A percentile compares a stretch with the other conserved stretches of the same genome.
Conservation (phyloP, 2,888 invertebrate species). For the Gnatocerus cornutus region DNA sequence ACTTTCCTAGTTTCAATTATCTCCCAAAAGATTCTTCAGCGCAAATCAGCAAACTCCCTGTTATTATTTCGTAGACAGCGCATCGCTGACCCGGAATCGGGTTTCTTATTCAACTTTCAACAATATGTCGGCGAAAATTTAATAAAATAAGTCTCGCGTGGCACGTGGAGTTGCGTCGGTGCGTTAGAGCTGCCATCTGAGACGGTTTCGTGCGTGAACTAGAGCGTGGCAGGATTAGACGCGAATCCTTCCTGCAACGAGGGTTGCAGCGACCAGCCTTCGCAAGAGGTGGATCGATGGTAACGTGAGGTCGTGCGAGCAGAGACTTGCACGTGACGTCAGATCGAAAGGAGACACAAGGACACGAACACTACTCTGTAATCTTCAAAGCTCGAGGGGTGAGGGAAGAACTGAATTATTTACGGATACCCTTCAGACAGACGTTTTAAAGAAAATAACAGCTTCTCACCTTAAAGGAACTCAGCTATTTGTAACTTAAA, state of each 20-base stretch:
- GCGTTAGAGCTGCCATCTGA: slow-evolving; percentile 21
- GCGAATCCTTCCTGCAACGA: slow-evolving; percentile 47
- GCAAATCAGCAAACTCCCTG: slow-evolving; percentile 1
- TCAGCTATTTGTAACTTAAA: too few relatives aligned
- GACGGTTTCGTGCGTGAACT: slow-evolving; percentile 43
- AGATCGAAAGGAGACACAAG: slow-evolving; percentile 22
- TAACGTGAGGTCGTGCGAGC: slow-evolving; percentile 45
- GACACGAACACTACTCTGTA: slow-evolving; percentile 1
- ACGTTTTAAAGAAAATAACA: too few relatives aligned
- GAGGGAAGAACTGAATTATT: background rate
- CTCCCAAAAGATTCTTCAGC: background rate
- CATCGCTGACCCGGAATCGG: slow-evolving; percentile 28
- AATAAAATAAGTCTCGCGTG: slow-evolving; percentile 25
- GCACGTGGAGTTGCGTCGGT: slow-evolving; percentile 30
- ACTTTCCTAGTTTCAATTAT: slow-evolving; percentile 37
- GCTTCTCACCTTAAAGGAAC: too few relatives aligned
- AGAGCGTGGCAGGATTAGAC: slow-evolving; percentile 46
- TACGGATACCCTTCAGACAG: background rate
- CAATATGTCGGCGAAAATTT: slow-evolving; percentile 28
- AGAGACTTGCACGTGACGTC: slow-evolving; percentile 44
- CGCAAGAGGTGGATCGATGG: slow-evolving; percentile 44
- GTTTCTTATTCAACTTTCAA: slow-evolving; percentile 26
- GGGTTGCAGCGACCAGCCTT: slow-evolving; percentile 42
- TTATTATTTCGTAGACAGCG: slow-evolving; percentile 12
- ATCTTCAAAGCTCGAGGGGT: background rate